Conservation (phyloP, 2,888 invertebrate species). For the Camponotus fellah region DNA sequence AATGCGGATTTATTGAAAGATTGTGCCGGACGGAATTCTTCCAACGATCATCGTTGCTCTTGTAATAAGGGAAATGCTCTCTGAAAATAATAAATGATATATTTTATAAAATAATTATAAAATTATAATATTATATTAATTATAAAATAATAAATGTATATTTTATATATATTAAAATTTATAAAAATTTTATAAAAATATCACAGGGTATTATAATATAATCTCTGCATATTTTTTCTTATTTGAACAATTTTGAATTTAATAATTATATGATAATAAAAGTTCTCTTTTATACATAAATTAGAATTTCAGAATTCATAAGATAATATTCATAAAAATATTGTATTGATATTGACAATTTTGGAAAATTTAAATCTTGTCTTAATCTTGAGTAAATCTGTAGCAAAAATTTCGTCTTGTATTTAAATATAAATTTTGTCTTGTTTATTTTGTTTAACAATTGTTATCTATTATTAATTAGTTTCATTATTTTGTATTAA, state of each 20-base stretch:
- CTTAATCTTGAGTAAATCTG: no score
- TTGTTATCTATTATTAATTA: no score
- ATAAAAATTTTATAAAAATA: not conserved
- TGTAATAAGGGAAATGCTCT: slow-evolving; percentile 95
- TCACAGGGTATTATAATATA: not conserved
- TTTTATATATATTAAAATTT: not conserved
- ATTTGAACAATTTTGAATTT: not conserved
- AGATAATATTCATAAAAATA: no score
- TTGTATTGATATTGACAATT: no score
- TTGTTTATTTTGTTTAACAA: no score
- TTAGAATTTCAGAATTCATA: no score
- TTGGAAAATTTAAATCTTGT: no score
- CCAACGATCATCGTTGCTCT: slow-evolving; percentile 96
- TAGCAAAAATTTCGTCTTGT: no score
- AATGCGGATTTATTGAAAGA: slow-evolving; percentile 96
- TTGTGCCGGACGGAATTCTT: slow-evolving; percentile 97
- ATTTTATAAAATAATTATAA: not conserved
- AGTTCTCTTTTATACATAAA: not conserved
- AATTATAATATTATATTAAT: no score
- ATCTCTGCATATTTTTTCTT: not conserved
- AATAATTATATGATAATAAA: not conserved
- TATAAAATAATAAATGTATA: slow-evolving; percentile 71
- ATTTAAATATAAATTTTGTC: no score
- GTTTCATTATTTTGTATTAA: no score
- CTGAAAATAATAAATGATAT: slow-evolving; percentile 86